Conservation (phyloP, 2,888 invertebrate species). For the Monoplex corrugatus region DNA sequence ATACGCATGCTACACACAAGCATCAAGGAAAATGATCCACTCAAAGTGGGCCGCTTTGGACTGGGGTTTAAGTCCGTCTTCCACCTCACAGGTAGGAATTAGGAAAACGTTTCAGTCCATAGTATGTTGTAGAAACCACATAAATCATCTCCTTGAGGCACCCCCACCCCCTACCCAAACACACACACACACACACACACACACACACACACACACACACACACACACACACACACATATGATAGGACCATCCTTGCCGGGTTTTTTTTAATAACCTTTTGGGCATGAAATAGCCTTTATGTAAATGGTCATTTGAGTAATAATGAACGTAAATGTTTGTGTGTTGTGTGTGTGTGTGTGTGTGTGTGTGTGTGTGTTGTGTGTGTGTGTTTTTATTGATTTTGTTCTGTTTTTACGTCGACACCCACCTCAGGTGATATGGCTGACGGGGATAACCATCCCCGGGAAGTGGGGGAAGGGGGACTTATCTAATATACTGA, state of each 20-base stretch:
- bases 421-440: too few relatives aligned
- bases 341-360: not conserved
- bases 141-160: not conserved
- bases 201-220: not conserved
- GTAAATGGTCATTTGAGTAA: too few relatives aligned
- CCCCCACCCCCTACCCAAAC: not conserved
- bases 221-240: too few relatives aligned
- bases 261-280: too few relatives aligned
- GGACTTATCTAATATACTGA: too few relatives aligned
- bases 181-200: not conserved
- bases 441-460: too few relatives aligned
- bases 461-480: too few relatives aligned
- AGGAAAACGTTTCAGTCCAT: not conserved
- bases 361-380: not conserved
- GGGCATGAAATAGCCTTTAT: too few relatives aligned
- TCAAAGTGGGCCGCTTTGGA: slow-evolving; percentile 79
- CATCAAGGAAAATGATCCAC: slow-evolving; percentile 74
- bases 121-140: not conserved
- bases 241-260: too few relatives aligned
- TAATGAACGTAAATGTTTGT: too few relatives aligned
- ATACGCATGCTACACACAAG: slow-evolving; percentile 75
- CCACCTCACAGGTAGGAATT: slow-evolving; percentile 75
- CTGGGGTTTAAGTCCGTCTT: slow-evolving; percentile 80
- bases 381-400: not conserved
- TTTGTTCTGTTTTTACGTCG: too few relatives aligned